phyloP scores from a whole-genome alignment of 1,140 invertebrate species.

The Tetramorium parvispinum region DNA sequence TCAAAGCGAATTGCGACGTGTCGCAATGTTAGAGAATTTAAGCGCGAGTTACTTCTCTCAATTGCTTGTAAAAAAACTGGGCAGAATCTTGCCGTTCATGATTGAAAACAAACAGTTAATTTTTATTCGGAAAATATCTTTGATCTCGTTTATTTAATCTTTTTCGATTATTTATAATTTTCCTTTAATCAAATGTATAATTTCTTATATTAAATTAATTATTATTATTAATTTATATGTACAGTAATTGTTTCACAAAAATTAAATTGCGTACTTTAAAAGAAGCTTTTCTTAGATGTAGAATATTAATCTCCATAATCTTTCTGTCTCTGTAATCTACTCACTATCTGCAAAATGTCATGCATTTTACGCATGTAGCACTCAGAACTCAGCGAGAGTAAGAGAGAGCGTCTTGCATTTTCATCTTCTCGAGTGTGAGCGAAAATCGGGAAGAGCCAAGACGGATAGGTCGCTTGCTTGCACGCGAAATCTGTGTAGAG shows the following conservation, averaged over 20 bases:
- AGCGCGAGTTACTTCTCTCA: slow-evolving; percentile 11
- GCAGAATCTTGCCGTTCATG: neutral
- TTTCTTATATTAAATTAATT: neutral
- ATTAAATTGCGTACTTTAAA: neutral
- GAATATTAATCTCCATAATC: neutral
- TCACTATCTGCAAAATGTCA: neutral
- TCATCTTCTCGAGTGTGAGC: slow-evolving; percentile 55
- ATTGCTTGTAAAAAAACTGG: neutral
- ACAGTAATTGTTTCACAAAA: neutral
- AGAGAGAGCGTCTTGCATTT: slow-evolving; percentile 75
- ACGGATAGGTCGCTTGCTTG: slow-evolving; percentile 13
- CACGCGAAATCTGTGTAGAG: slow-evolving; percentile 41
- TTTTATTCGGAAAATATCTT: neutral
- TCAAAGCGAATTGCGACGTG: slow-evolving; percentile 30
- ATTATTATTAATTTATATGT: neutral
- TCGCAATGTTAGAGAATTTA: slow-evolving; percentile 15
- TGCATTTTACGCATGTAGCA: neutral
- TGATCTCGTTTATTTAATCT: neutral
- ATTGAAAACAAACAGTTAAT: neutral
- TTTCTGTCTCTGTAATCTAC: neutral
- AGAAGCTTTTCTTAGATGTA: neutral
- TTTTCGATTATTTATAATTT: neutral
- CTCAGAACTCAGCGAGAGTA: neutral
- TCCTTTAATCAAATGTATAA: neutral
- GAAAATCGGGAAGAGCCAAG: slow-evolving; percentile 49